phyloP scores from a whole-genome alignment of 2,888 invertebrate species.

The Callimorpha dominula region DNA sequence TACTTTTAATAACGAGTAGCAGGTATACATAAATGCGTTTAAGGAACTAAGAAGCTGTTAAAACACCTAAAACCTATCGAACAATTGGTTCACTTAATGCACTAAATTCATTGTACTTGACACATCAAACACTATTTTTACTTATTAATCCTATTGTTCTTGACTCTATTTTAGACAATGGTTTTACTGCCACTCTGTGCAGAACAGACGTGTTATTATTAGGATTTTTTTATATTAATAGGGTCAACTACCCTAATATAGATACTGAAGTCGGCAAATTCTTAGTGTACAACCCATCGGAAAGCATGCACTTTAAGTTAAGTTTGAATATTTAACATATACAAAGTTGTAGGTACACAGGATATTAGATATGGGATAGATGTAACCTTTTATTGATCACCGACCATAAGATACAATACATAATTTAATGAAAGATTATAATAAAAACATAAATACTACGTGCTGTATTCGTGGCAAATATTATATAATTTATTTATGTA shows the following conservation, averaged over 20 bases:
- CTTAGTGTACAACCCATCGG: constrained; percentile 1
- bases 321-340: too few species aligned
- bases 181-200: neutral
- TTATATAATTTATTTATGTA: too few species aligned
- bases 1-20: constrained; percentile 38
- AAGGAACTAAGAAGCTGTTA: constrained; percentile 68
- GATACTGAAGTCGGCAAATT: neutral
- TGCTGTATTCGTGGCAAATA: too few species aligned
- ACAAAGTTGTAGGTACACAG: too few species aligned
- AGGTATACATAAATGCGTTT: constrained; percentile 69
- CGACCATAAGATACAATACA: neutral
- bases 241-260: constrained; percentile 6
- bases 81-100: constrained; percentile 62
- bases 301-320: neutral
- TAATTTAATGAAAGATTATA: neutral
- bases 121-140: constrained; percentile 39
- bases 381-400: neutral
- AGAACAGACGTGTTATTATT: neutral
- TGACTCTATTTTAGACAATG: neutral
- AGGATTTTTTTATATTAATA: too few species aligned
- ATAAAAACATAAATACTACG: too few species aligned
- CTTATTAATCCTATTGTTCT: constrained; percentile 20
- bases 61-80: constrained; percentile 53
- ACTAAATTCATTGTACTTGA: constrained; percentile 72
- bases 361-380: neutral